phyloP scores from a whole-genome alignment of 2,113 vertebrate genomes.

The Prionailurus viverrinus region DNA sequence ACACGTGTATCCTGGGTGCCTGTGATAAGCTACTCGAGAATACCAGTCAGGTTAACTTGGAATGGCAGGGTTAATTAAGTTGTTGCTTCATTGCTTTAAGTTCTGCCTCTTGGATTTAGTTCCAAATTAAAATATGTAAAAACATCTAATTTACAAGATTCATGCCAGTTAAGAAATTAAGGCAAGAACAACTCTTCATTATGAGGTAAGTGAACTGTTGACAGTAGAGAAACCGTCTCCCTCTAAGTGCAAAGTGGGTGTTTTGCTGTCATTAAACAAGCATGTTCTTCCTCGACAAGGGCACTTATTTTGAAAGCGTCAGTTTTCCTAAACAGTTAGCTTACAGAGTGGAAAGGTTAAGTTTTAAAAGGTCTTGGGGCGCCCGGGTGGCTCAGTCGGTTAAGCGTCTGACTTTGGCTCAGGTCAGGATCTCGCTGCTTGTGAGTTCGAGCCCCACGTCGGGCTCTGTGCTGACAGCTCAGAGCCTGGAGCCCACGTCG shows the following conservation, averaged over 20 bases:
- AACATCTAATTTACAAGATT: neutral
- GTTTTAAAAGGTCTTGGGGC: neutral
- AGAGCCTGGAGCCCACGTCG: no score
- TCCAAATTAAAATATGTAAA: neutral
- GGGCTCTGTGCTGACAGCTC: no score
- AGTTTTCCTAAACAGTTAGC: neutral
- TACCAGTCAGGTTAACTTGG: neutral
- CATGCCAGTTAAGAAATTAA: neutral
- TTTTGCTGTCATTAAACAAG: neutral
- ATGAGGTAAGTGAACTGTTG: neutral
- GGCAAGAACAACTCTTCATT: neutral
- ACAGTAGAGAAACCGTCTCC: neutral
- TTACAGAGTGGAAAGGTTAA: neutral
- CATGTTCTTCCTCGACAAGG: neutral
- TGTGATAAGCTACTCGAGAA: neutral
- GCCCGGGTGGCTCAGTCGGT: no score
- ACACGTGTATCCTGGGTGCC: neutral
- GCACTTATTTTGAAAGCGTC: neutral
- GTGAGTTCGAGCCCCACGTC: no score
- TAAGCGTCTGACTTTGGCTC: no score
- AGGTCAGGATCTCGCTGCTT: no score
- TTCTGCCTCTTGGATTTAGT: constrained; percentile 15
- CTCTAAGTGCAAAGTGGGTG: neutral
- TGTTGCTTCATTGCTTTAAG: neutral
- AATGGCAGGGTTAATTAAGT: neutral